Evolutionary conservation across 2,797 vertebrate species (phyloP).

Genomic region (Ciconia nigra): DNA sequence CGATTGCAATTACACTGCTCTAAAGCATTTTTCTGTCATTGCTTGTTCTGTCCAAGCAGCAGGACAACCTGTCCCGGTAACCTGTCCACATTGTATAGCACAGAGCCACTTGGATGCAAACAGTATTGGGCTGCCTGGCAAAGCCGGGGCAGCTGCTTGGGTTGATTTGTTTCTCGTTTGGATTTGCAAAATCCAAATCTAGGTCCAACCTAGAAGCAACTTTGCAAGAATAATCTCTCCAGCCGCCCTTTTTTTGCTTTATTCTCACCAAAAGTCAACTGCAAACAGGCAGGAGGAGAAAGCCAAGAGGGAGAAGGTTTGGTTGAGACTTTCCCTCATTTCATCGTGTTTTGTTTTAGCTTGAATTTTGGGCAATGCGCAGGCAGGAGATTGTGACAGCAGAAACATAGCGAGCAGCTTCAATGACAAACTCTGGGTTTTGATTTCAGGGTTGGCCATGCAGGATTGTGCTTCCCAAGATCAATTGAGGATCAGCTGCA

Average conservation of each 20-base stretch:
- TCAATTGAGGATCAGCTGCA: background rate
- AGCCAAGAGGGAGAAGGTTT: background rate
- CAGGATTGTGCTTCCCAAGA: background rate
- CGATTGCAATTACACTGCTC: rapidly evolving
- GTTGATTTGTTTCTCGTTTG: background rate
- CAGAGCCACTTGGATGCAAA: background rate
- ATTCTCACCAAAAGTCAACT: background rate
- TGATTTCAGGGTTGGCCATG: background rate
- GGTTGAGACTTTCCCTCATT: background rate
- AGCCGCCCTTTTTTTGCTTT: background rate
- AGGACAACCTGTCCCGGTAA: background rate
- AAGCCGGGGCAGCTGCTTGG: background rate
- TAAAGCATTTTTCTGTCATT: background rate
- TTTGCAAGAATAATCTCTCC: background rate
- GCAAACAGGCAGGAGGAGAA: background rate
- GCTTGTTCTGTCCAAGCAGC: background rate
- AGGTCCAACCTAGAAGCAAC: background rate
- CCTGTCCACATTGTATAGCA: rapidly evolving
- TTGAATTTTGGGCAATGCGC: background rate
- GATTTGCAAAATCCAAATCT: background rate
- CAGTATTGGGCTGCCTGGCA: background rate
- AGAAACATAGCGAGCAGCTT: background rate
- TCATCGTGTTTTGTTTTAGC: background rate
- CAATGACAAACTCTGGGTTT: background rate
- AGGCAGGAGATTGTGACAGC: background rate